These are phyloP conservation scores for Melanotaenia maccullochi DNA, from an alignment of 2,797 vertebrate species.

Conservation along the genomic window DNA sequence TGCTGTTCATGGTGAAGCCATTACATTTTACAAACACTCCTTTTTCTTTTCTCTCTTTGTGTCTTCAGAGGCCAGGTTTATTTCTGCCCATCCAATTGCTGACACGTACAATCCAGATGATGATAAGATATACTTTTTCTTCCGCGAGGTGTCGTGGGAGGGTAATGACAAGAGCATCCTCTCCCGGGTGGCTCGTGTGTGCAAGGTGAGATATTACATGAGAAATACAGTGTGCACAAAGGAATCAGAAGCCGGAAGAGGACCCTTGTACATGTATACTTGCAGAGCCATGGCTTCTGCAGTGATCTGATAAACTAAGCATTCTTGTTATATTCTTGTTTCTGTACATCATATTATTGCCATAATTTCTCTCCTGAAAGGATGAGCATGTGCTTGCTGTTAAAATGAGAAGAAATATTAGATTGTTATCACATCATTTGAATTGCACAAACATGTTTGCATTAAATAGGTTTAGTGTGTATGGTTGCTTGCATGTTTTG, in stretches of 20 bases:
- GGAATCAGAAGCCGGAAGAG: neutral
- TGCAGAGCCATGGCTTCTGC: slow-evolving; percentile 20
- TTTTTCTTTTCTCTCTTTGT: slow-evolving; percentile 27
- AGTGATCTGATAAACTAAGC: slow-evolving; percentile 34
- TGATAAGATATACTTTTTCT: slow-evolving; percentile 99
- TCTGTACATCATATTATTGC: neutral
- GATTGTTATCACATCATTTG: neutral
- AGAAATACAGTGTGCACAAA: slow-evolving; percentile 22
- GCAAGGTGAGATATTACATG: slow-evolving; percentile 87
- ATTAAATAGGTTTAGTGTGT: neutral
- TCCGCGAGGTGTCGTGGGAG: slow-evolving; percentile 94
- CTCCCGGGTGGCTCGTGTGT: slow-evolving; percentile 96
- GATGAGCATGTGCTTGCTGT: neutral
- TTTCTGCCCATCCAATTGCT: slow-evolving; percentile 92
- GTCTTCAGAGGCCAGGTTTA: slow-evolving; percentile 93
- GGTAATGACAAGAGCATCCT: slow-evolving; percentile 92
- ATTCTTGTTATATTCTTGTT: slow-evolving; percentile 58
- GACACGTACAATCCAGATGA: slow-evolving; percentile 98
- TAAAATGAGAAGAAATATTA: slow-evolving; percentile 1
- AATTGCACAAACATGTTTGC: neutral
- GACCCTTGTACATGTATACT: neutral
- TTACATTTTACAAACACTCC: slow-evolving; percentile 33
- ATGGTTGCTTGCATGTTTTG: neutral
- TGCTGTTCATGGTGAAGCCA: slow-evolving; percentile 44
- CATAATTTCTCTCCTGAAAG: neutral